phyloP scores from a whole-genome alignment of 1,140 invertebrate genomes.

The Drosophila ohnishii region DNA sequence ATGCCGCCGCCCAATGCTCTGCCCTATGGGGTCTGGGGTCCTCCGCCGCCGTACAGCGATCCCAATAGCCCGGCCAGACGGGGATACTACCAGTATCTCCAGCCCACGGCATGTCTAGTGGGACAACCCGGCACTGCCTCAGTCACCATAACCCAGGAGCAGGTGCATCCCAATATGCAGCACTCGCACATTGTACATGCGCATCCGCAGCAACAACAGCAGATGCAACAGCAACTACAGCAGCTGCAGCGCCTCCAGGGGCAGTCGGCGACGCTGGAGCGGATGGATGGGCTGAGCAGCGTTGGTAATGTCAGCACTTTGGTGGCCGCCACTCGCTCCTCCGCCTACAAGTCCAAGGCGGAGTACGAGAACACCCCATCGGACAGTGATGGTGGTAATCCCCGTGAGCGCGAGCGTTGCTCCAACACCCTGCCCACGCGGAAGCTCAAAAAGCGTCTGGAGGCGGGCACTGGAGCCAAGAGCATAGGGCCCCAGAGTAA shows the following conservation, averaged over 20 bases:
- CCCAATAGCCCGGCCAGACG: conserved; percentile 87
- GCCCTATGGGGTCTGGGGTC: conserved; percentile 86
- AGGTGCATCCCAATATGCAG: conserved; percentile 42
- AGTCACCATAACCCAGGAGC: conserved; percentile 51
- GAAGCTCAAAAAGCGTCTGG: conserved; percentile 84
- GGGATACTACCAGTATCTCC: conserved; percentile 82
- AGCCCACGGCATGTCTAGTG: conserved; percentile 60
- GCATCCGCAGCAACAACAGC: conserved; percentile 44
- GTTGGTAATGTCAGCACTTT: conserved; percentile 44
- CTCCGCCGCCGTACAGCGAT: conserved; percentile 89
- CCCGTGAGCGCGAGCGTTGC: conserved; percentile 81
- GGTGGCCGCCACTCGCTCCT: conserved; percentile 25
- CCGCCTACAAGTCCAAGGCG: conserved; percentile 66
- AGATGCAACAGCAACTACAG: conserved; percentile 31
- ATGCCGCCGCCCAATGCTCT: conserved; percentile 73
- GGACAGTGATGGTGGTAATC: conserved; percentile 75
- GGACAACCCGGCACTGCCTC: conserved; percentile 15
- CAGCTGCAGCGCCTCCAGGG: conserved; percentile 49
- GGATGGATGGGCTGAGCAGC: conserved; percentile 58
- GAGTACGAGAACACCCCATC: conserved; percentile 78
- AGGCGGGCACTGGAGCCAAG: conserved; percentile 81
- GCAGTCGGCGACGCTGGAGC: conserved; percentile 60
- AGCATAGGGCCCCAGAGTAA: conserved; percentile 74
- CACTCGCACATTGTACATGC: conserved; percentile 31
- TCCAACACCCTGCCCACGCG: conserved; percentile 84